phyloP scores from a whole-genome alignment of 2,113 vertebrate genomes.

The Chloroceryle aenea region DNA sequence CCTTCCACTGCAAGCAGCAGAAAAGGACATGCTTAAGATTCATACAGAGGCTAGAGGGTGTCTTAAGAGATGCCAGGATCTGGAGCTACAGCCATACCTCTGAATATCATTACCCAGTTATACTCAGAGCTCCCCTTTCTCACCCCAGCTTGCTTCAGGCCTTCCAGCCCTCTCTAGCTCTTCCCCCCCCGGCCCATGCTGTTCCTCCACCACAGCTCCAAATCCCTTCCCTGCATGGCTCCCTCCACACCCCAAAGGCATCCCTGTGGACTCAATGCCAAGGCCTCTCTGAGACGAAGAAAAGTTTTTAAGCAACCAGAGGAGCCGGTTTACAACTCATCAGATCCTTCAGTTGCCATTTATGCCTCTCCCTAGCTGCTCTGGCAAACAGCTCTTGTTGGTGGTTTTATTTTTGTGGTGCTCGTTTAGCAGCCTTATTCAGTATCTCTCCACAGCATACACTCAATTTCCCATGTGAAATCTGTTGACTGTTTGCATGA shows the following conservation, averaged over 20 bases:
- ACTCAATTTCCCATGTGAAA: slow-evolving; percentile 46
- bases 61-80: background rate
- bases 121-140: background rate
- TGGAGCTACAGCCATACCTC: background rate
- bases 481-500: slow-evolving; percentile 48
- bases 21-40: background rate
- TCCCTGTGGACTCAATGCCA: background rate
- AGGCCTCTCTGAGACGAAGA: background rate
- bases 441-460: slow-evolving; percentile 33
- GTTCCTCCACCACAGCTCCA: background rate
- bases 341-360: background rate
- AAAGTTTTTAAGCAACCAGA: background rate
- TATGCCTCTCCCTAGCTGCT: background rate
- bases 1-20: background rate
- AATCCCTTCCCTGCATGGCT: background rate
- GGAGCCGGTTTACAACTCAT: background rate
- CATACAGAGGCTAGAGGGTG: background rate
- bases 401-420: slow-evolving; percentile 11
- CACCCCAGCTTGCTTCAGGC: background rate
- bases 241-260: background rate
- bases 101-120: accelerated
- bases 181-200: background rate
- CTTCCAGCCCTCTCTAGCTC: background rate
- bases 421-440: slow-evolving; percentile 29
- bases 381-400: background rate